Conservation (phyloP, 2,797 vertebrate species). For the Neosilurus mollespiculum region DNA sequence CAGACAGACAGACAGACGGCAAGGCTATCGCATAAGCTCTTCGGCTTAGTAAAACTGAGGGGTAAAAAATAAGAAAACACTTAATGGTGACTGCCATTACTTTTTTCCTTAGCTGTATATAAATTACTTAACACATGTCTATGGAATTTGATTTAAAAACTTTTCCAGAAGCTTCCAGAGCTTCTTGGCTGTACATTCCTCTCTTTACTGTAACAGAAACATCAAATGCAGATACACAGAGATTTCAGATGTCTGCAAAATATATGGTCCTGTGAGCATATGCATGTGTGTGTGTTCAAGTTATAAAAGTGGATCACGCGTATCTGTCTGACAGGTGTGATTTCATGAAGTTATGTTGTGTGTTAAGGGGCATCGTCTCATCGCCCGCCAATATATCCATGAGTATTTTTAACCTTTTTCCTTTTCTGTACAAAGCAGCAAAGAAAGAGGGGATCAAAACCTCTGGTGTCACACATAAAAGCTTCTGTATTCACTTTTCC, state of each 20-base stretch:
- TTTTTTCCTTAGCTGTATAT: neutral
- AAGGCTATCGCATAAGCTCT: too few relatives aligned
- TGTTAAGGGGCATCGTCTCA: conserved; percentile 8
- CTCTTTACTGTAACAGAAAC: neutral
- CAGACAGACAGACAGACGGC: too few relatives aligned
- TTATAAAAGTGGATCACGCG: conserved; percentile 32
- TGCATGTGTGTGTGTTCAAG: conserved; percentile 37
- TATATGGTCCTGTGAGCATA: conserved; percentile 49
- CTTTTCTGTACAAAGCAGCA: neutral
- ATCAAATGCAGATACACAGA: conserved; percentile 11
- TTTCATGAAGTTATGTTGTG: neutral
- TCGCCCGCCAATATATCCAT: conserved; percentile 22
- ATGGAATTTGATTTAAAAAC: neutral
- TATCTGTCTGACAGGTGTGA: conserved; percentile 27
- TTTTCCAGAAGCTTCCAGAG: conserved; percentile 16
- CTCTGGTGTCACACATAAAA: neutral
- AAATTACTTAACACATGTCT: neutral
- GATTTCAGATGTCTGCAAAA: conserved; percentile 18
- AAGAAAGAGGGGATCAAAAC: conserved; percentile 6
- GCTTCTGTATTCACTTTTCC: conserved; percentile 7
- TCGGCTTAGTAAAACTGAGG: too few relatives aligned
- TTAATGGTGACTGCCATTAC: too few relatives aligned
- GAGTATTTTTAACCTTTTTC: conserved; percentile 22
- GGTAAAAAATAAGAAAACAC: too few relatives aligned
- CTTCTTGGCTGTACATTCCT: neutral